phyloP scores from a whole-genome alignment of 2,113 vertebrate species.

The Diphyllodes magnificus region DNA sequence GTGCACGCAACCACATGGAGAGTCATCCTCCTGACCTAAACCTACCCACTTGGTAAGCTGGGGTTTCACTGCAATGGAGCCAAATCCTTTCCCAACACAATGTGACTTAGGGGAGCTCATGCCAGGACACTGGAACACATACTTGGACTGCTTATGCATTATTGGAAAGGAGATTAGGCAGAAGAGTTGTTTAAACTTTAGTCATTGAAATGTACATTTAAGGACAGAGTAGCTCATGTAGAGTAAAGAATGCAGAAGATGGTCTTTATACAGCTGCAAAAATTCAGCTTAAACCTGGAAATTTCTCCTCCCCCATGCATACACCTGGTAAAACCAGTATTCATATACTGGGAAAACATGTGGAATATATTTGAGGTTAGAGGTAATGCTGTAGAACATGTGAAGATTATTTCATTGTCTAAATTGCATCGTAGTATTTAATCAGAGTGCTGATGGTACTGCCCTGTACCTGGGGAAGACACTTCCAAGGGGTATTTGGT shows the following conservation, averaged over 20 bases:
- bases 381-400: not conserved
- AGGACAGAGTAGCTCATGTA: not conserved
- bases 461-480: not conserved
- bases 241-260: not conserved
- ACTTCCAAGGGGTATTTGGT: not conserved
- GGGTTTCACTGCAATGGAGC: not conserved
- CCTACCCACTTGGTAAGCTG: not conserved
- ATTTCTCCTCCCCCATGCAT: not conserved
- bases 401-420: not conserved
- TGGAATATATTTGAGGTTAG: not conserved
- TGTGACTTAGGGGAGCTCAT: not conserved
- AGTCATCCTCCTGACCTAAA: constrained; percentile 30
- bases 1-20: constrained; percentile 20
- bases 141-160: not conserved
- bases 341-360: not conserved
- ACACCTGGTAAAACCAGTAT: not conserved
- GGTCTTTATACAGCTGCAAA: not conserved
- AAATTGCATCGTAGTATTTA: not conserved
- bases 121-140: not conserved
- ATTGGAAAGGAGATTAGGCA: not conserved
- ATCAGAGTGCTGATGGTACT: not conserved
- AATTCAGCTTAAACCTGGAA: not conserved
- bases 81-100: not conserved
- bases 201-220: not conserved
- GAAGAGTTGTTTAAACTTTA: not conserved